Evolutionary conservation across 2,888 invertebrate genomes (phyloP), one percentile per base, ranked within the genome.

Genomic region (Drosophila longiperda): DNA sequence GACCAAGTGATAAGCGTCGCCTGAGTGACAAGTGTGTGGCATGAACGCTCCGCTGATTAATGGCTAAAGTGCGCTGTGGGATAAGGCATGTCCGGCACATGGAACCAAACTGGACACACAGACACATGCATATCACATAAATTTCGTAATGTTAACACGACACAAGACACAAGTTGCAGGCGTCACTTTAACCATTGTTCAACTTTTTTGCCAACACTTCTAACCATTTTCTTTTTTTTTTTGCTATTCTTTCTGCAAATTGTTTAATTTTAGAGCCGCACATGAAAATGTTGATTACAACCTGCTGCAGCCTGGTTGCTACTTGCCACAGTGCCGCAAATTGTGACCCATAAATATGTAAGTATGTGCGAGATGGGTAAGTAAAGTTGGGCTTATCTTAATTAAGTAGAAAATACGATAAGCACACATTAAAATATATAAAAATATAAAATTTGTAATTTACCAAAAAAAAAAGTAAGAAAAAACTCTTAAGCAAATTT

Each of bases 91-190:
- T 54, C 64, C 57, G 38, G 49, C 11, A 38, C 11, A 38, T 40
- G 53, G 34, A 20, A 45, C 45, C 15, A 15, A 2, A 4, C 20
- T 45, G 45, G 45, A n/a, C n/a, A n/a, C n/a, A 26, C 40, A 29
- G 48, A 23, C 45, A 23, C 61, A 48, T 45, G 69, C 59, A 69
- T 59, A 85, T 57, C 65, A 81, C 83, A 92, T 91, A 92, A 91
- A 91, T 92, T 87, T 83, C 69, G 81, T 85, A 87, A 84, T 90
- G 90, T 91, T 91, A 87, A 90, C 78, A 88, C 78, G 81, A 83
- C 82, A 64, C 71, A 82, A 82, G 88, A 87, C 88, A 88, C 90
- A 89, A 89, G 83, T 87, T 78, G 74, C 72, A 61, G 68, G 73
- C 77, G 69, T 26, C 69, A 33, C 34, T 20, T 17, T 5, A 53